Evolutionary conservation across 2,797 vertebrate species (phyloP).

Genomic region (Apodemus agrarius): DNA sequence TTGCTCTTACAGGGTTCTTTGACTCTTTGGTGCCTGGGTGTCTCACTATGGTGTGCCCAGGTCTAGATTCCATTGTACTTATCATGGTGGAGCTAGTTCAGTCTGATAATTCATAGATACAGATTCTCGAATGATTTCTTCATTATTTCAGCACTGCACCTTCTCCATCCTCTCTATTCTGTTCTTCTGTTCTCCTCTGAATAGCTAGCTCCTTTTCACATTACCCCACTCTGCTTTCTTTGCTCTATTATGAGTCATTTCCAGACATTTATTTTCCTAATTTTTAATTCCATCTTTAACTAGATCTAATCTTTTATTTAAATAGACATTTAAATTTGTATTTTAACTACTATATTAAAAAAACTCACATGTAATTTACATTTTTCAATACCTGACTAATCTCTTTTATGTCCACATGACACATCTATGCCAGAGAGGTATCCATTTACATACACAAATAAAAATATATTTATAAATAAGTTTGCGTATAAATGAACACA

Average conservation of each 20-base stretch:
- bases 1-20: not conserved
- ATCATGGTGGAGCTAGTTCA: not conserved
- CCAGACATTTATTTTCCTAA: slow-evolving; percentile 17
- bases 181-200: not conserved
- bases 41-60: not conserved
- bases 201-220: not conserved
- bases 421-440: slow-evolving; percentile 45
- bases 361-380: not conserved
- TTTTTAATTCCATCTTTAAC: slow-evolving; percentile 62
- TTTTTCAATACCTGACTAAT: not conserved
- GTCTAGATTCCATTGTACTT: not conserved
- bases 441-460: slow-evolving; percentile 64
- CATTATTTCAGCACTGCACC: not conserved
- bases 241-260: not conserved
- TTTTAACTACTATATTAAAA: not conserved
- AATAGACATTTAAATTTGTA: not conserved
- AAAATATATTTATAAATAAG: slow-evolving; percentile 64
- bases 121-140: slow-evolving; percentile 38
- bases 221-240: not conserved
- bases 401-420: slow-evolving; percentile 49
- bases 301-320: slow-evolving; percentile 47
- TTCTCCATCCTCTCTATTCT: not conserved
- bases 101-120: not conserved
- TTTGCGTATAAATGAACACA: slow-evolving; percentile 21
- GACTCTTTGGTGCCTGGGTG: not conserved